Base-by-base conservation (phyloP, 2,888 invertebrate genomes). In the Ferrisia virgata region DNA sequence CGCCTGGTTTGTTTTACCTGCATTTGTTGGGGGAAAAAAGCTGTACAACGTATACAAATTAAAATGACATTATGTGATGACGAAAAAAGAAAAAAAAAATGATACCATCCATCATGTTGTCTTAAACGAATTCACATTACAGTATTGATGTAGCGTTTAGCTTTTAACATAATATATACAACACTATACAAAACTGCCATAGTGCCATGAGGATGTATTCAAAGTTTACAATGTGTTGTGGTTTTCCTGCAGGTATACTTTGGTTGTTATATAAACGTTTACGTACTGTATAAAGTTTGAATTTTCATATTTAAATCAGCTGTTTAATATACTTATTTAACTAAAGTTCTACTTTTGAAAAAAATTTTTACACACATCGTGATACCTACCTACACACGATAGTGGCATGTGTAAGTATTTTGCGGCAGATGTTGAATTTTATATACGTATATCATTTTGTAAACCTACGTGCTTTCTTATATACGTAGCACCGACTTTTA, bases 51-150 rank as follows among this genome's bases (percentile, higher is more conserved):
- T 72, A 33, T 72, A 72, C 72, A 72, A 72, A 72, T 72, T 72
- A 72, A 72, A 72, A 72, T 72, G 72, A 72, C 72, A 72, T 72
- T 72, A 72, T 72, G 33, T 33, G 72, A 72, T 72, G 72, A 18
- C 15, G n/a, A 33, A 72, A 15, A n/a, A n/a, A n/a, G n/a, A n/a
- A 33, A 72, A 15, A 33, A 72, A 33, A 31, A 31, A 25, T 58
- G 33, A 72, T 72, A 33, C 33, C 72, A 72, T 72, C 72, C 72
- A 72, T 72, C 72, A 72, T 31, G 33, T 72, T 72, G 72, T 15
- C 72, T 72, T 33, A 33, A 72, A 33, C 72, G 72, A 72, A 72
- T 72, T 72, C 33, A 33, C 72, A 72, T 72, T 72, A 33, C 31
- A 72, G 33, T 72, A 72, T 72, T 72, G 72, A 72, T 72, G 33